phyloP scores from a whole-genome alignment of 2,888 invertebrate genomes.

The Clunio marinus region DNA sequence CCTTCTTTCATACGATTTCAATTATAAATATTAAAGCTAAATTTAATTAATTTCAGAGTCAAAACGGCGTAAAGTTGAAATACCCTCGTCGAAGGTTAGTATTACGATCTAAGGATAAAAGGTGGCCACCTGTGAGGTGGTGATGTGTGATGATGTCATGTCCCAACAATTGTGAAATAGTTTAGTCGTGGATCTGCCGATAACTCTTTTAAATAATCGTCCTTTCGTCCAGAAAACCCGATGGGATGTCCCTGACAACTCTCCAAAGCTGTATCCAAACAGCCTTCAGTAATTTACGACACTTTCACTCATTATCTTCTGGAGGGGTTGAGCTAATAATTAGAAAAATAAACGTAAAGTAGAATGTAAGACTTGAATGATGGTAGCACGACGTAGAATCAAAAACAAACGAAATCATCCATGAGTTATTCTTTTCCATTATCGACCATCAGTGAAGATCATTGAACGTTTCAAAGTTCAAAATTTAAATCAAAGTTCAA shows the following conservation, averaged over 20 bases:
- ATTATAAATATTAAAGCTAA: background rate
- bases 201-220: background rate
- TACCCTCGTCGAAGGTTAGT: conserved; percentile 77
- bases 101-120: conserved; percentile 58
- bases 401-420: too few relatives aligned
- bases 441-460: background rate
- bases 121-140: background rate
- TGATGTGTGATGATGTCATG: background rate
- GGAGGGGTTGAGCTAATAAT: background rate
- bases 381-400: background rate
- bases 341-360: background rate
- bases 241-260: too few relatives aligned
- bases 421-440: too few relatives aligned
- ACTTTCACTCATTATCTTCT: background rate
- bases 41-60: conserved; percentile 56
- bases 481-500: too few relatives aligned
- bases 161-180: too few relatives aligned
- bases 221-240: conserved; percentile 11
- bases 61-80: conserved; percentile 81
- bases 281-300: background rate
- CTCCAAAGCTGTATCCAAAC: background rate
- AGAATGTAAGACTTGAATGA: too few relatives aligned
- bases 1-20: conserved; percentile 5
- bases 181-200: background rate
- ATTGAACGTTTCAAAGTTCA: background rate